A percentile compares a stretch with the other conserved stretches of the same genome.
phyloP scores from a whole-genome alignment of 2,113 vertebrate species.

The Verasper variegatus region DNA sequence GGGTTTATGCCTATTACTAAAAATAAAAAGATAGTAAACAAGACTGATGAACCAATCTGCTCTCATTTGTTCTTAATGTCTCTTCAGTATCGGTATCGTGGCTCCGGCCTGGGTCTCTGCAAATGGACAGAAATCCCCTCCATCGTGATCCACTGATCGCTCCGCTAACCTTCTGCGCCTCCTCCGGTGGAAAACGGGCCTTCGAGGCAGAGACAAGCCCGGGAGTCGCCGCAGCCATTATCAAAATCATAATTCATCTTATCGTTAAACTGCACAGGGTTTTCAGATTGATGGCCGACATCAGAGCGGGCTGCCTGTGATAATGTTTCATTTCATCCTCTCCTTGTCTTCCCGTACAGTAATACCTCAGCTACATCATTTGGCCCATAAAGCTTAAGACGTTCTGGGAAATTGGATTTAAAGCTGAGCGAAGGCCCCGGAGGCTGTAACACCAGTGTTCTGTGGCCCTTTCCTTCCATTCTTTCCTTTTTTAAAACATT shows the following conservation, averaged over 20 bases:
- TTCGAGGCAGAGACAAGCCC: slow-evolving; percentile 45
- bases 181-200: slow-evolving; percentile 9
- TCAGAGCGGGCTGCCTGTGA: slow-evolving; percentile 42
- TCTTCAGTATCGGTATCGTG: slow-evolving; percentile 76
- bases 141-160: slow-evolving; percentile 55
- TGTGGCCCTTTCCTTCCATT: slow-evolving; percentile 30
- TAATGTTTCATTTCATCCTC: slow-evolving; percentile 77
- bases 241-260: slow-evolving; percentile 70
- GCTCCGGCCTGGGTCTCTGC: slow-evolving; percentile 82
- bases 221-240: slow-evolving; percentile 52
- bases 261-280: slow-evolving; percentile 40
- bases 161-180: slow-evolving; percentile 38
- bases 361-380: slow-evolving; percentile 73
- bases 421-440: slow-evolving; percentile 65
- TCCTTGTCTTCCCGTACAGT: slow-evolving; percentile 69
- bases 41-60: slow-evolving; percentile 66
- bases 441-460: slow-evolving; percentile 59
- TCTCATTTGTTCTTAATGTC: slow-evolving; percentile 79
- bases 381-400: slow-evolving; percentile 77
- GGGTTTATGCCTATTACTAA: not conserved
- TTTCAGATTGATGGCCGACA: slow-evolving; percentile 56
- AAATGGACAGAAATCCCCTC: slow-evolving; percentile 39
- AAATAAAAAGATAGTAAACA: not conserved
- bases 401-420: slow-evolving; percentile 79
- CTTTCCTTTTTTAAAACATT: not conserved